Conservation (phyloP, 2,888 invertebrate species). For the Stenchaetothrips biformis region DNA sequence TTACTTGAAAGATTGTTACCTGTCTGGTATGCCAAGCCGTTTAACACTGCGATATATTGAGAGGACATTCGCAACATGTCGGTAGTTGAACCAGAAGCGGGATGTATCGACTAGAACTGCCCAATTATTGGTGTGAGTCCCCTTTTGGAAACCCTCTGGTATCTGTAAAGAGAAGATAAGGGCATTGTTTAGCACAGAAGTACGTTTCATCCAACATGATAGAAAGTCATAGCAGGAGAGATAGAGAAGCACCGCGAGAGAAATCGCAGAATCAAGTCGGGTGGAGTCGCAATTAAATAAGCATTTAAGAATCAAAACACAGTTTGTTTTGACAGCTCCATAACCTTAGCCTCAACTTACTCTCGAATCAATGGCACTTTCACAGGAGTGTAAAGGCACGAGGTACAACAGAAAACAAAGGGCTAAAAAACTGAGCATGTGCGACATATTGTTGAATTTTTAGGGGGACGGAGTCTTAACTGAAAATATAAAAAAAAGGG, state of each 20-base stretch:
- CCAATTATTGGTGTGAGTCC: constrained; percentile 96
- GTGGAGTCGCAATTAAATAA: too few relatives aligned
- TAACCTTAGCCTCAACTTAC: not conserved
- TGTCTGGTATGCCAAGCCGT: constrained; percentile 95
- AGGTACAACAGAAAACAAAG: not conserved
- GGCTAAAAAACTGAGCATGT: not conserved
- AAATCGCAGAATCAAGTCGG: too few relatives aligned
- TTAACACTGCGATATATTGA: constrained; percentile 98
- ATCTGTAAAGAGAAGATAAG: constrained; percentile 42
- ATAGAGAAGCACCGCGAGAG: not conserved
- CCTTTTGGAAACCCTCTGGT: constrained; percentile 55
- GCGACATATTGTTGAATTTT: not conserved
- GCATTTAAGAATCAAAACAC: not conserved
- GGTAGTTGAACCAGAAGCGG: constrained; percentile 99
- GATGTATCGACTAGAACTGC: constrained; percentile 98
- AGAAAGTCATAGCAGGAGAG: not conserved
- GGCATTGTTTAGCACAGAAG: not conserved
- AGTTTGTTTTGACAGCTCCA: not conserved
- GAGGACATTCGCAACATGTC: constrained; percentile 97
- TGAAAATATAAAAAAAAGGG: not conserved
- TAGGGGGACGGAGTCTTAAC: not conserved
- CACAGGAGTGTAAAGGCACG: not conserved
- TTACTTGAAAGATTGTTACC: constrained; percentile 43
- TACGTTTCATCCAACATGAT: not conserved
- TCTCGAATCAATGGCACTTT: not conserved